Conservation (phyloP, 2,888 invertebrate genomes). For the Germaria angustata region DNA sequence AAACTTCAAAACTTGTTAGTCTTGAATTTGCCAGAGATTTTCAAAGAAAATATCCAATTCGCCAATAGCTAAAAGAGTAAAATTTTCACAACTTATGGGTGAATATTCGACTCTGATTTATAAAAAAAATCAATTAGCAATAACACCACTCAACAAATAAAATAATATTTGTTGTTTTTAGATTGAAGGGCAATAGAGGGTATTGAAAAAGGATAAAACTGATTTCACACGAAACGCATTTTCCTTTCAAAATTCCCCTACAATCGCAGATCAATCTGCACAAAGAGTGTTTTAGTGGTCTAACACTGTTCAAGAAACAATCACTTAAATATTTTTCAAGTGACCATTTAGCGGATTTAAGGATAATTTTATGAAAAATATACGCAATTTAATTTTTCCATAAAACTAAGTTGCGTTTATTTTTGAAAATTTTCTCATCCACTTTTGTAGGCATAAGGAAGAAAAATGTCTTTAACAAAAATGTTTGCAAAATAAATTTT, state of each 20-base stretch:
- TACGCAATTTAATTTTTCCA: neutral
- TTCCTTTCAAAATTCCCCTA: neutral
- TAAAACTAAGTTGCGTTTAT: neutral
- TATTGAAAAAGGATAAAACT: neutral
- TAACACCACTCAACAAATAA: slow-evolving; percentile 57
- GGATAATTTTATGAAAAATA: neutral
- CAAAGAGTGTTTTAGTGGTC: slow-evolving; percentile 56
- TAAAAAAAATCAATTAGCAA: slow-evolving; percentile 65
- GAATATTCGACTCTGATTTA: slow-evolving; percentile 62
- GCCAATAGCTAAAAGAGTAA: slow-evolving; percentile 45
- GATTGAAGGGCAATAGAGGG: slow-evolving; percentile 20
- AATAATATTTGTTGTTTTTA: slow-evolving; percentile 29
- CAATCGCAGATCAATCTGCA: slow-evolving; percentile 40
- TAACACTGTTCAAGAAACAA: neutral
- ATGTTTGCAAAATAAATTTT: slow-evolving; percentile 28
- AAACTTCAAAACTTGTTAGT: neutral
- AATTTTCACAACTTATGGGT: slow-evolving; percentile 33
- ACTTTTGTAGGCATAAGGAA: slow-evolving; percentile 10
- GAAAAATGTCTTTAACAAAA: slow-evolving; percentile 61
- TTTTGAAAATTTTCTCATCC: neutral
- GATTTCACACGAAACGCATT: neutral
- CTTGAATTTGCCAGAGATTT: slow-evolving; percentile 15
- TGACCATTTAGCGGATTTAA: slow-evolving; percentile 2
- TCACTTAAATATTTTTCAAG: neutral
- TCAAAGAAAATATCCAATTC: slow-evolving; percentile 44